A percentile compares a stretch with the other conserved stretches of the same genome.
Evolutionary conservation across 2,797 vertebrate genomes (phyloP).

Genomic region (Coracias cyanogaster): DNA sequence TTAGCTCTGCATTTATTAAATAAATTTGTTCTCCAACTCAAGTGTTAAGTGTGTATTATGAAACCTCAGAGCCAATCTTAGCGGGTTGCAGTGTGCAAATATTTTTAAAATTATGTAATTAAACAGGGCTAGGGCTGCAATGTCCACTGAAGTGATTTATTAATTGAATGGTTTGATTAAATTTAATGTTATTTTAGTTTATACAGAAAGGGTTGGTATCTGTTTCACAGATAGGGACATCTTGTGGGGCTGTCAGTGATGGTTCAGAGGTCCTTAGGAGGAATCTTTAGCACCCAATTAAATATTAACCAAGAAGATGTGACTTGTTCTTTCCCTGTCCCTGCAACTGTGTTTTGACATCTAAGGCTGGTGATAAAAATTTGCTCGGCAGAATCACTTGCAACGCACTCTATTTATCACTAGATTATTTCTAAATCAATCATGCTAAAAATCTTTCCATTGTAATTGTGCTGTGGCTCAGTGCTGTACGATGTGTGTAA

Average conservation of each 20-base stretch:
- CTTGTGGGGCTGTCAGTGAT: conserved; percentile 50
- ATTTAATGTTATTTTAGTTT: conserved; percentile 80
- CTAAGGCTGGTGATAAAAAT: conserved; percentile 67
- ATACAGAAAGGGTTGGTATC: conserved; percentile 69
- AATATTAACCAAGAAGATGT: conserved; percentile 75
- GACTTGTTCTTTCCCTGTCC: conserved; percentile 61
- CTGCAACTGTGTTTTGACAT: conserved; percentile 74
- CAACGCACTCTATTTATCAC: conserved; percentile 66
- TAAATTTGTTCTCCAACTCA: conserved; percentile 82
- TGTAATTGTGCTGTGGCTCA: conserved; percentile 64
- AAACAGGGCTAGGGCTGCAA: conserved; percentile 75
- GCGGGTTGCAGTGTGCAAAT: conserved; percentile 81
- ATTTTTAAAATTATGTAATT: conserved; percentile 85
- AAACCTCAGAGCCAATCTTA: conserved; percentile 78
- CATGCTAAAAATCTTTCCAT: conserved; percentile 55
- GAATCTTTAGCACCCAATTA: conserved; percentile 77
- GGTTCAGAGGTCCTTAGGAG: conserved; percentile 70
- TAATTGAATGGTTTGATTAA: conserved; percentile 82
- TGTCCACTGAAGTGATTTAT: conserved; percentile 81
- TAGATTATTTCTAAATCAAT: conserved; percentile 73
- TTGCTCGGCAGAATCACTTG: conserved; percentile 44
- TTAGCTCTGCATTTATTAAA: conserved; percentile 83
- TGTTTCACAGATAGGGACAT: conserved; percentile 65
- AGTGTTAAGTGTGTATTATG: conserved; percentile 82
- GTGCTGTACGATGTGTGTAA: conserved; percentile 33